Evolutionary conservation across 1,140 invertebrate genomes (phyloP).

Genomic region (Sesamia nonagrioides): DNA sequence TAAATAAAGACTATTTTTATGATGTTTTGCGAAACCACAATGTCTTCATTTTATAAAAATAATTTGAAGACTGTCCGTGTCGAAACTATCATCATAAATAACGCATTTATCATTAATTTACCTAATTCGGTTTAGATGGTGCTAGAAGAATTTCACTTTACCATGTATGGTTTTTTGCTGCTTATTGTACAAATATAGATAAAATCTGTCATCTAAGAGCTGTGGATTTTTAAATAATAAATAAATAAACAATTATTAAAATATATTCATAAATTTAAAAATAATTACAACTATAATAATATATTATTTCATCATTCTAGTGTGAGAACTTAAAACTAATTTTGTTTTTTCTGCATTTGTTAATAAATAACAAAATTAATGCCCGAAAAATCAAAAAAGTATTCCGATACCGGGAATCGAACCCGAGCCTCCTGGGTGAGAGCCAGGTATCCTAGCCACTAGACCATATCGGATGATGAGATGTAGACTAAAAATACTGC

Average conservation of each 20-base stretch:
- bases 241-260: no score
- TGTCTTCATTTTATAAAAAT: not conserved
- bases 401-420: conserved; percentile 68
- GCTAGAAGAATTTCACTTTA: no score
- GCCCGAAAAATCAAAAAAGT: conserved; percentile 2
- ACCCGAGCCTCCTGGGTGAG: conserved; percentile 64
- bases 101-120: conserved; percentile 1
- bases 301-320: not conserved
- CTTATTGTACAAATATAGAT: no score
- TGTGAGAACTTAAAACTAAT: not conserved
- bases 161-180: no score
- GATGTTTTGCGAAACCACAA: not conserved
- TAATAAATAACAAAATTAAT: not conserved
- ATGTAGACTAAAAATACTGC: not conserved
- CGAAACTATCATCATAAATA: not conserved
- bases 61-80: not conserved
- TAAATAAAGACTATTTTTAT: no score
- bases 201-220: no score
- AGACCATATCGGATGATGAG: conserved; percentile 52
- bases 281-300: no score
- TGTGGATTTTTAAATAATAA: no score
- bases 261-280: no score
- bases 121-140: not conserved
- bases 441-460: conserved; percentile 60
- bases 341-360: not conserved